Base-by-base conservation (phyloP, 2,797 vertebrate genomes). In the Merluccius polli region DNA sequence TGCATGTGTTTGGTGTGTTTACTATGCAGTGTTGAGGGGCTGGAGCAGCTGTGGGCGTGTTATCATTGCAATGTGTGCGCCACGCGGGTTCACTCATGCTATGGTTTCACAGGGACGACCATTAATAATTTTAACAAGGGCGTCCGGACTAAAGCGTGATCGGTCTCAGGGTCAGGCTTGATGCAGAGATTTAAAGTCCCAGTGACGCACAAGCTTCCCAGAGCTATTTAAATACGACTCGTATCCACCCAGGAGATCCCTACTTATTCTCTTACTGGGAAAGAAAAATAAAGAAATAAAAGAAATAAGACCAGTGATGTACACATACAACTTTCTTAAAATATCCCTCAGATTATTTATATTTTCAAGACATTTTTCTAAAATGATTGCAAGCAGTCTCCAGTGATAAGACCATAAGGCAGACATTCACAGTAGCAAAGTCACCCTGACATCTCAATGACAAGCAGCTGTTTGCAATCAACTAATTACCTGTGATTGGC, bases 121-220 rank as follows among this genome's bases (percentile, higher is more conserved):
- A 85, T 85, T 85, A 78, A 85, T 82, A 82, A 81, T 73, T 2
- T 73, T 86, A 83, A 88, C 85, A 87, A 89, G 82, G 77, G 73
- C 78, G 72, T 79, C 77, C 30, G 5, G 35, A 30, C 67, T 6
- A 73, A 73, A 71, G n/a, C 44, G 18, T 72, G 75, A 75, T 73
- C 71, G 18, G 30, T 73, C 44, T 79, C 81, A 77, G 77, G 77
- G 79, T 82, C 76, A 76, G 18, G 31, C 35, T 32, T 6, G n/a
- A 70, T 63, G 41, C 76, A 31, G 44, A 18, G 32, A 75, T 74
- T 44, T 24, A 70, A 72, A 76, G 70, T 44, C 29, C 74, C 68
- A 70, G 12, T 12, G 13, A 69, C 41, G 48, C 29, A 72, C 18
- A 35, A 38, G 70, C 35, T 5, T 38, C 16, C 4, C 18, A 36